Conservation (phyloP, 2,888 invertebrate genomes). For the Cheilosia soror region DNA sequence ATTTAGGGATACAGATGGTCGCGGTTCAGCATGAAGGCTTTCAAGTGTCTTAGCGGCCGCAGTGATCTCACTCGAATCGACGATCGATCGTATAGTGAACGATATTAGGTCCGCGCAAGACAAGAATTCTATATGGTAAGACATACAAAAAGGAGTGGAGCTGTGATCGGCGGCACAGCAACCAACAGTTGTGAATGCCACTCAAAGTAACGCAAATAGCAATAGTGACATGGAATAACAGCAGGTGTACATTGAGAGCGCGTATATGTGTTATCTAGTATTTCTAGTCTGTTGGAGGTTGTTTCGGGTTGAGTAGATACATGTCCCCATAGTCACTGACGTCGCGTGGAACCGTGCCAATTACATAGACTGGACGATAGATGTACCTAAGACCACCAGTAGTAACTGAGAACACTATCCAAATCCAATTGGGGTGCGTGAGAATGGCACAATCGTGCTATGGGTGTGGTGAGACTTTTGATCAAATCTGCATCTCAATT, state of each 20-base stretch:
- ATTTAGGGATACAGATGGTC: conserved; percentile 56
- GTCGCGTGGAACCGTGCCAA: conserved; percentile 26
- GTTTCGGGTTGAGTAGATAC: neutral
- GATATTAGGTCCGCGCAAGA: conserved; percentile 22
- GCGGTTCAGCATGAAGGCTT: conserved; percentile 29
- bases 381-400: conserved; percentile 3
- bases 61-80: conserved; percentile 32
- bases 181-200: conserved; percentile 36
- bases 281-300: conserved; percentile 23
- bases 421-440: conserved; percentile 30
- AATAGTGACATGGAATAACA: conserved; percentile 25
- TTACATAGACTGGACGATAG: conserved; percentile 21
- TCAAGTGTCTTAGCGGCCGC: conserved; percentile 13
- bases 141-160: conserved; percentile 51
- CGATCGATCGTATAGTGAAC: conserved; percentile 15
- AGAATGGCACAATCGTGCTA: neutral
- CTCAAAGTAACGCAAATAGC: conserved; percentile 46
- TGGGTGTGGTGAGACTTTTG: neutral
- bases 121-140: conserved; percentile 20
- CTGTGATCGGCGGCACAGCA: conserved; percentile 34
- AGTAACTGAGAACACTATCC: neutral
- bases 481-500: neutral
- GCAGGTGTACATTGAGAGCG: conserved; percentile 27
- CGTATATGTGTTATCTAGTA: conserved; percentile 16
- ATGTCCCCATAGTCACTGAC: conserved; percentile 8